phyloP scores from a whole-genome alignment of 2,797 vertebrate genomes.

The Pelobates cultripes region DNA sequence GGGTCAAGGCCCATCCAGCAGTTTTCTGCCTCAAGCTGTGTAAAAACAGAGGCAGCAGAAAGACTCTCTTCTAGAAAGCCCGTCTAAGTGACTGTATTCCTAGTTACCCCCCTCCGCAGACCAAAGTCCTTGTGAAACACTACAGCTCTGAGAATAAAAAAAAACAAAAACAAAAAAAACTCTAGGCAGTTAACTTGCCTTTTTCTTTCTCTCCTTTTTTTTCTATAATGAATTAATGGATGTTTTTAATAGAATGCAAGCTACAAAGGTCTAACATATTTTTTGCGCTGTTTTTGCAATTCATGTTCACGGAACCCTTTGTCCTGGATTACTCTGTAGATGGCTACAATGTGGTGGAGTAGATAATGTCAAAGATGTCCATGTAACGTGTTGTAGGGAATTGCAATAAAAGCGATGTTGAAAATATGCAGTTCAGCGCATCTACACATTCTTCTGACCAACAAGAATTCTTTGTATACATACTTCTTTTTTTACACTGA shows the following conservation, averaged over 20 bases:
- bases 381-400: slow-evolving; percentile 54
- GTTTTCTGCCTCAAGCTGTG: slow-evolving; percentile 74
- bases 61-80: slow-evolving; percentile 69
- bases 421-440: slow-evolving; percentile 52
- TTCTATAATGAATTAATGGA: slow-evolving; percentile 64
- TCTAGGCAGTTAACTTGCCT: slow-evolving; percentile 64
- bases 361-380: slow-evolving; percentile 58
- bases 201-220: slow-evolving; percentile 64
- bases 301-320: slow-evolving; percentile 40
- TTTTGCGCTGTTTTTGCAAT: slow-evolving; percentile 58
- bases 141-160: slow-evolving; percentile 61
- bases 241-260: slow-evolving; percentile 57
- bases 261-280: slow-evolving; percentile 60
- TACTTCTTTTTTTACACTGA: slow-evolving; percentile 45
- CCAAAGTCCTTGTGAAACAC: slow-evolving; percentile 69
- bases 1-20: slow-evolving; percentile 75
- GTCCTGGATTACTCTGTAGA: slow-evolving; percentile 50
- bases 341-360: slow-evolving; percentile 58
- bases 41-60: slow-evolving; percentile 65
- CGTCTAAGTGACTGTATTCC: slow-evolving; percentile 65
- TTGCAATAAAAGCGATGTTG: background rate
- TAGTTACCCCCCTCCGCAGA: slow-evolving; percentile 57
- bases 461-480: background rate
- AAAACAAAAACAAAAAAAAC: background rate
- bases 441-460: background rate